phyloP scores from a whole-genome alignment of 2,888 invertebrate species.

The Emmelina monodactyla region DNA sequence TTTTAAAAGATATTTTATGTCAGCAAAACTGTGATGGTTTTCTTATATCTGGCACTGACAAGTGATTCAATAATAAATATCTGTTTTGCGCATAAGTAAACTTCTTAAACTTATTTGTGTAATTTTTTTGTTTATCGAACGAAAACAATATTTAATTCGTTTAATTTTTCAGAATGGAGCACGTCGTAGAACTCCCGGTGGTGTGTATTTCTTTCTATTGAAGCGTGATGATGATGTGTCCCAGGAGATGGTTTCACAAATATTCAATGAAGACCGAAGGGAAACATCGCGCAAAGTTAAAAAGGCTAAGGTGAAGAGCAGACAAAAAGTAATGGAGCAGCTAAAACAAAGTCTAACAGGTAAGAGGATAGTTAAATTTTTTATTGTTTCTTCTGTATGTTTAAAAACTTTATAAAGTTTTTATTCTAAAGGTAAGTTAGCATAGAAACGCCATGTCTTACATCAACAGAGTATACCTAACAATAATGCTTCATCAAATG shows the following conservation, averaged over 20 bases:
- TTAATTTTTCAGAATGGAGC: conserved; percentile 69
- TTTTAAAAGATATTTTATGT: too few relatives aligned
- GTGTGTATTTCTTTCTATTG: conserved; percentile 83
- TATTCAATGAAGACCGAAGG: conserved; percentile 73
- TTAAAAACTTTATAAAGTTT: too few relatives aligned
- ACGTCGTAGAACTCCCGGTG: conserved; percentile 85
- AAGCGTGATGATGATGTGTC: conserved; percentile 75
- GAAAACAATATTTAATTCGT: neutral
- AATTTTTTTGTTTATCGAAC: neutral
- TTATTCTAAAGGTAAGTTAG: too few relatives aligned
- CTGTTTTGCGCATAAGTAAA: too few relatives aligned
- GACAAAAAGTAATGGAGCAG: conserved; percentile 72
- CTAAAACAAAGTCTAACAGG: conserved; percentile 68
- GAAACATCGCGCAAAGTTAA: conserved; percentile 63
- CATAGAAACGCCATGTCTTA: too few relatives aligned
- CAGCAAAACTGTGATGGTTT: too few relatives aligned
- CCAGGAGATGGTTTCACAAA: conserved; percentile 70
- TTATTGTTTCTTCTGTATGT: too few relatives aligned
- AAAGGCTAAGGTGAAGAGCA: conserved; percentile 59
- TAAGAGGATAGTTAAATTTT: too few relatives aligned
- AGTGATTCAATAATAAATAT: too few relatives aligned
- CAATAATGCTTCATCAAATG: too few relatives aligned
- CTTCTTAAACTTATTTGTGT: neutral
- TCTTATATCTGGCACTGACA: too few relatives aligned
- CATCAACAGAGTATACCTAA: too few relatives aligned